Evolutionary conservation across 2,797 vertebrate species (phyloP), one percentile per base, ranked within the genome.

Genomic region (Dendrocincla fuliginosa): DNA sequence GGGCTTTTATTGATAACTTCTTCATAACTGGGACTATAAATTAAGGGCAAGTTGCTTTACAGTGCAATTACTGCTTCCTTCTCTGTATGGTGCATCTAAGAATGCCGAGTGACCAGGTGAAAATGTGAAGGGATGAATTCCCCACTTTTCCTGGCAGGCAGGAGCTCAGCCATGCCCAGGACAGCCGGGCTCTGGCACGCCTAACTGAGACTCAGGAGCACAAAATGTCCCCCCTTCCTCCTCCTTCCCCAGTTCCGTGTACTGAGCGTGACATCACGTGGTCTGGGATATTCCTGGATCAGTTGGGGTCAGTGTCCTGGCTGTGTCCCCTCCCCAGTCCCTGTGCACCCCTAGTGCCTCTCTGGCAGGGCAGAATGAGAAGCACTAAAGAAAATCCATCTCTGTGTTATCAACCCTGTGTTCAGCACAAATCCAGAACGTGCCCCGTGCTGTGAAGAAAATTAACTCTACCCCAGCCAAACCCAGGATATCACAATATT

Each of bases 181-280:
- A 33, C 12, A 52, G 15, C 13, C 0, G 0, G 24, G 39, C 33
- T 80, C 9, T 63, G 65, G 30, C 63, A 20, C 2, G 4, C 16
- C 25, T 30, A 3, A 19, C 20, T 11, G 28, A 64, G 44, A 52
- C n/a, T 64, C 56, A 19, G 16, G 11, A 77, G 2, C 30, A 71
- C 44, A 71, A 35, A 71, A 53, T 41, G 22, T 32, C 56, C 70
- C 57, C 24, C 2, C 10, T 83, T 30, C 41, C 55, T 63, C 16
- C 56, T 70, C 28, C 8, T 63, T 49, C 10, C 39, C 39, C 50
- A 84, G 25, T 7, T 52, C 32, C 44, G 33, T 23, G 0, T 46
- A 2, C 49, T 76, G 35, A 89, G 15, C 10, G 11, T 55, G 47
- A 12, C 23, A 20, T 49, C 32, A 3, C 17, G 2, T 16, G 73